Conservation (phyloP, 2,888 invertebrate genomes). For the Leucophora obtusa region DNA sequence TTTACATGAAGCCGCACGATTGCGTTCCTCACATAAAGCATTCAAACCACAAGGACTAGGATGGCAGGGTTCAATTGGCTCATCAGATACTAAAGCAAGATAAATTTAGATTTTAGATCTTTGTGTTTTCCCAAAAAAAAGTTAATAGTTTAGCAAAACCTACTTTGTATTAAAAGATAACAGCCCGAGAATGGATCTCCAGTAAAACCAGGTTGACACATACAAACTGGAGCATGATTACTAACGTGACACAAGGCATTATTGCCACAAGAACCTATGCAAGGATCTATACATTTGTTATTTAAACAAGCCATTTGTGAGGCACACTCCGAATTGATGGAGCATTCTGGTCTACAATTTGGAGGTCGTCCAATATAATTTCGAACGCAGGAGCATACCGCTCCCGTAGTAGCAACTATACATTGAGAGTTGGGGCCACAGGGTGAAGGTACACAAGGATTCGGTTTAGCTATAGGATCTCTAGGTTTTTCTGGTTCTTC, state of each 20-base stretch:
- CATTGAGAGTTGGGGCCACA: slow-evolving; percentile 84
- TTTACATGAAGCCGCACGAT: slow-evolving; percentile 83
- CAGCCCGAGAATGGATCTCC: slow-evolving; percentile 84
- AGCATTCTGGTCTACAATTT: slow-evolving; percentile 84
- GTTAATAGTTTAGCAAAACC: slow-evolving; percentile 68
- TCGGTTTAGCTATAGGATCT: slow-evolving; percentile 74
- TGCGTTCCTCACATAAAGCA: slow-evolving; percentile 83
- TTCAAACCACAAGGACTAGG: slow-evolving; percentile 85
- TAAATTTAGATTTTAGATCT: slow-evolving; percentile 19
- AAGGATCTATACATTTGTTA: slow-evolving; percentile 82
- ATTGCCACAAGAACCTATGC: slow-evolving; percentile 84
- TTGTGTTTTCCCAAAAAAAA: not conserved
- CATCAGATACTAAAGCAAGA: slow-evolving; percentile 77
- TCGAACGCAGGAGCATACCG: slow-evolving; percentile 82
- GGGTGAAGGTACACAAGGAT: slow-evolving; percentile 83
- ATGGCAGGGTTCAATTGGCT: slow-evolving; percentile 81
- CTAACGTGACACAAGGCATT: slow-evolving; percentile 83
- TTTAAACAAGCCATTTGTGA: slow-evolving; percentile 80
- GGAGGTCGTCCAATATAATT: slow-evolving; percentile 83
- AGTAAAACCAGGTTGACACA: slow-evolving; percentile 80
- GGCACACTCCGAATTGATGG: slow-evolving; percentile 80
- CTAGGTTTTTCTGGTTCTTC: slow-evolving; percentile 63
- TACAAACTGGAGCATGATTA: slow-evolving; percentile 80
- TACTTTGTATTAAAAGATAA: slow-evolving; percentile 78
- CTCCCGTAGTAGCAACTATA: slow-evolving; percentile 79